Base-by-base conservation (phyloP, 2,113 vertebrate species). In the Halcyon senegalensis region DNA sequence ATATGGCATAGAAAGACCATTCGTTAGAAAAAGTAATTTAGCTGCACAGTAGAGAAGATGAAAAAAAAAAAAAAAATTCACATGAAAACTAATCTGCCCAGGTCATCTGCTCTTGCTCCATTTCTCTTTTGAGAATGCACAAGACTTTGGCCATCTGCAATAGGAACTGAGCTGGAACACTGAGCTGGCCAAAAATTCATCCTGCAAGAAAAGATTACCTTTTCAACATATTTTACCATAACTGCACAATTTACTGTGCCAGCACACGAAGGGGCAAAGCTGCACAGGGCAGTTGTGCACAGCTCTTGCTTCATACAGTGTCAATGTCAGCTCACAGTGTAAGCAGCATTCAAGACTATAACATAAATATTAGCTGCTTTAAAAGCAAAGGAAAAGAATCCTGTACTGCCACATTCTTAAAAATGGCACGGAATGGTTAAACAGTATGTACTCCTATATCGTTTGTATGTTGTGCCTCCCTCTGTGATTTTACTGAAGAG, bases 11-110 rank as follows among this genome's bases (percentile, higher is more conserved):
- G 41, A 46, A 66, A 64, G 17, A 41, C 17, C 6, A 89, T 43
- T 35, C 46, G 50, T 91, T 16, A 82, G 77, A 87, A 82, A 95
- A 91, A 59, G 28, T 73, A 78, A 67, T 55, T 59, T 46, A 48
- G 31, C 35, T 84, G 10, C 35, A 72, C 6, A 58, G 48, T 25
- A 72, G 70, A 89, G 46, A 46, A 46, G 43, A 43, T 16, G 20
- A 79, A 23, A 79, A 90, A 79, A 90, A 92, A 55, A 43, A 15
- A 16, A 43, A 43, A 43, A 41, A 41, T 43, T 43, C 43, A 15
- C 43, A 43, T 43, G 43, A 90, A 85, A 94, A 31, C 10, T 31
- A 80, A 76, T 48, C 46, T 66, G 33, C 50, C 31, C 27, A 55
- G 10, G 20, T 82, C 79, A 85, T 30, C 51, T 75, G 51, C 56